A percentile compares a stretch with the other conserved stretches of the same genome.
These are phyloP conservation scores for Pimpla rufipes DNA, from an alignment of 2,888 invertebrate genomes.

Conservation along the genomic window DNA sequence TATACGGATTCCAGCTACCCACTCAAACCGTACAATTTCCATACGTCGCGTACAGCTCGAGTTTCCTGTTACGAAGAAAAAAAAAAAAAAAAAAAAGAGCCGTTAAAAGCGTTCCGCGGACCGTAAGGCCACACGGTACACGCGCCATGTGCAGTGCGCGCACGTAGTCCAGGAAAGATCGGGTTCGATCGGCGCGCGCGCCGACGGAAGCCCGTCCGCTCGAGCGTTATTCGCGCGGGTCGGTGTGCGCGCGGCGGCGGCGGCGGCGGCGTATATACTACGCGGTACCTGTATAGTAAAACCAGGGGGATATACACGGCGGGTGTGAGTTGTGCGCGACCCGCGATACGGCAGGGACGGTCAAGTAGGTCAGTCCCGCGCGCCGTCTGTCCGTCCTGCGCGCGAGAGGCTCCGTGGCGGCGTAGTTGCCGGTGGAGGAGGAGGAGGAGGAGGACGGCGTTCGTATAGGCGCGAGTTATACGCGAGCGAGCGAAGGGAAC, in stretches of 20 bases:
- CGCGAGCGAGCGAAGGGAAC: constrained; percentile 55
- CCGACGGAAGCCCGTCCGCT: constrained; percentile 42
- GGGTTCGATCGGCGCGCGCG: constrained; percentile 33
- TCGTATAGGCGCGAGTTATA: constrained; percentile 34
- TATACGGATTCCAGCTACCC: neutral
- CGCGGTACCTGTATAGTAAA: constrained; percentile 36
- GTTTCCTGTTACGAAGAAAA: too few species aligned
- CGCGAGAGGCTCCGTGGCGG: constrained; percentile 41
- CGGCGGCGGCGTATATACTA: too few species aligned
- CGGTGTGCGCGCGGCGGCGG: constrained; percentile 6
- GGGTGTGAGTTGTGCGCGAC: constrained; percentile 57
- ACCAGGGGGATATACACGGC: constrained; percentile 24
- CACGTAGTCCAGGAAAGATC: constrained; percentile 19
- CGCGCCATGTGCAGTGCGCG: neutral
- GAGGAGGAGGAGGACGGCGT: constrained; percentile 56
- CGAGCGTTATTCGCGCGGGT: constrained; percentile 25
- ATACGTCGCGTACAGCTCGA: neutral
- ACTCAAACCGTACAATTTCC: neutral
- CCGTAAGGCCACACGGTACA: neutral
- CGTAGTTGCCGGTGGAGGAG: constrained; percentile 58
- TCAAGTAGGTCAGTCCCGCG: constrained; percentile 82
- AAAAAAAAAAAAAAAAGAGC: neutral
- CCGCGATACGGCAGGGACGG: constrained; percentile 74
- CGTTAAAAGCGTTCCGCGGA: neutral
- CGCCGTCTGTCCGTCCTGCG: constrained; percentile 78